phyloP scores from a whole-genome alignment of 2,888 invertebrate species.

The Monochamus alternatus region DNA sequence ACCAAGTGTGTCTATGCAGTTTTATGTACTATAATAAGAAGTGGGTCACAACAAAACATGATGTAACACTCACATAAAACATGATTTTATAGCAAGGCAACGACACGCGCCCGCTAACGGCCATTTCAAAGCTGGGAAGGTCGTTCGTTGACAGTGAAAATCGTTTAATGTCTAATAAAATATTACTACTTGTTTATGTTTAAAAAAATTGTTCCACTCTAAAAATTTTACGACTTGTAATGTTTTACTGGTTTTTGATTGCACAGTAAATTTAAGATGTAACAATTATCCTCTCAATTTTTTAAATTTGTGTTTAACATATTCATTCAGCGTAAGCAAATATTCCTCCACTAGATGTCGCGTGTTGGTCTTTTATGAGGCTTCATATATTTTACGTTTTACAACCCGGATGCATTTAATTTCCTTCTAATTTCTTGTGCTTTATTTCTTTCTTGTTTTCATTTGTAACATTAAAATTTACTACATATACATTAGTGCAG shows the following conservation, averaged over 20 bases:
- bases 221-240: conserved; percentile 31
- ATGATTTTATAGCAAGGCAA: conserved; percentile 69
- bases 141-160: conserved; percentile 70
- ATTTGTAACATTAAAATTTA: too few species aligned
- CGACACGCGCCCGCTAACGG: conserved; percentile 67
- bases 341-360: not conserved
- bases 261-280: conserved; percentile 11
- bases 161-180: conserved; percentile 52
- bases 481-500: too few species aligned
- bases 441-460: too few species aligned
- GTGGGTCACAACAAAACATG: conserved; percentile 66
- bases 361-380: not conserved
- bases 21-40: conserved; percentile 53
- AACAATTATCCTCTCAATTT: conserved; percentile 7
- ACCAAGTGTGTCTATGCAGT: conserved; percentile 45
- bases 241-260: conserved; percentile 10
- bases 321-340: conserved; percentile 5
- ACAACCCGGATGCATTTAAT: too few species aligned
- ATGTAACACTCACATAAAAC: conserved; percentile 69
- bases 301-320: not conserved
- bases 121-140: conserved; percentile 67
- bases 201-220: conserved; percentile 23
- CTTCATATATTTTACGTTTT: not conserved
- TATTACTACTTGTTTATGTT: conserved; percentile 32
- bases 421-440: too few species aligned